Evolutionary conservation across 1,140 invertebrate species (phyloP), one percentile per base, ranked within the genome.

Genomic region (Drosophila grimshawi): DNA sequence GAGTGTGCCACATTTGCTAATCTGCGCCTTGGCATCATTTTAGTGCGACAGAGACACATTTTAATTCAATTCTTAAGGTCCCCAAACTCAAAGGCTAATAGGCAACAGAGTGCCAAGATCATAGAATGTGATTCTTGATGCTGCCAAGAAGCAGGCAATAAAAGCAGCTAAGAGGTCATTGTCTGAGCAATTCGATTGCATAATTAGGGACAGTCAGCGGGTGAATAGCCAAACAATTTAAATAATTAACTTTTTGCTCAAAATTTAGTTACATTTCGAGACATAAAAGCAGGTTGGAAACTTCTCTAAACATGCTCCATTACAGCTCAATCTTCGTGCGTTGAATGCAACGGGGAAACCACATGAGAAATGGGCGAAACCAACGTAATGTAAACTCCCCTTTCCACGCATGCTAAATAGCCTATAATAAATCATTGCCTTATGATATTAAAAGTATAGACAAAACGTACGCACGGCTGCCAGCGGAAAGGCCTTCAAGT

Each of bases 41-140:
- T 35, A 53, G 39, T 67, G 41, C 41, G 48, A 30, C 79, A 70
- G 52, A 60, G 67, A 62, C 65, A 64, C 35, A 77, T 82, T 86
- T 88, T 86, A 88, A 86, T 88, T 86, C 82, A 80, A 73, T 78
- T 71, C 59, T 43, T 55, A 52, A 53, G 46, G 57, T 27, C 46
- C 35, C 61, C 43, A 41, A 52, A 59, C 67, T 70, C 41, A 79
- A 65, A 77, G 61, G 64, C 62, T 68, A 80, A 80, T 61, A 55
- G 64, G 52, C 48, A 74, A 43, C 67, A 64, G 59, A 86, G 79
- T 76, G 65, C 51, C 53, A 65, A 79, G 79, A 88, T 78, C 83
- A 75, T 46, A 45, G 19, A 79, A 80, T 63, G 49, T 74, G 46
- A 4, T 41, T 53, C 27, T 66, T 53, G 62, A 72, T 55, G 68